These are phyloP conservation scores for Drosophila setosimentum DNA, from an alignment of 2,888 invertebrate species.

Conservation along the genomic window DNA sequence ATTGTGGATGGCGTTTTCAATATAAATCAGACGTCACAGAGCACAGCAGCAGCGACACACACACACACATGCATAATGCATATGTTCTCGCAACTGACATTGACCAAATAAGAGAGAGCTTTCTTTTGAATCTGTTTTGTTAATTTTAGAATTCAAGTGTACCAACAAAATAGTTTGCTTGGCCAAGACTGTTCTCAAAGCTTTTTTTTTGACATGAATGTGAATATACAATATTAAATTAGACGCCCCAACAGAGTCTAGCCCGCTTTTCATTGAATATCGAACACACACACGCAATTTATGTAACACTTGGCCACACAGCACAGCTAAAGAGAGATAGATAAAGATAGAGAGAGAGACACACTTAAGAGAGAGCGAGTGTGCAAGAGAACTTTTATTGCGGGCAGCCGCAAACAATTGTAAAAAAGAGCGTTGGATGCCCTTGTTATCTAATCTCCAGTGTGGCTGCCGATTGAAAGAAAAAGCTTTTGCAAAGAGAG, in stretches of 20 bases:
- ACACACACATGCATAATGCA: slow-evolving; percentile 1
- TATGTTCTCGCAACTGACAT: slow-evolving; percentile 40
- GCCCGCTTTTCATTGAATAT: slow-evolving; percentile 52
- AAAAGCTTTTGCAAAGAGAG: slow-evolving; percentile 58
- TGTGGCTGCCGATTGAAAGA: slow-evolving; percentile 6
- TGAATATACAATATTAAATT: slow-evolving; percentile 54
- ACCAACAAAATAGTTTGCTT: slow-evolving; percentile 5
- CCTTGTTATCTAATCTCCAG: slow-evolving; percentile 69
- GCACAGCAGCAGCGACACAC: slow-evolving; percentile 19
- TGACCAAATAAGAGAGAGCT: slow-evolving; percentile 38
- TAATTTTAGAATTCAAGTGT: slow-evolving; percentile 69
- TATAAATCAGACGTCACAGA: slow-evolving; percentile 23
- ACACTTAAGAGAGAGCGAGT: slow-evolving; percentile 4
- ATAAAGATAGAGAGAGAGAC: neutral
- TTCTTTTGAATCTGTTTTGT: slow-evolving; percentile 30
- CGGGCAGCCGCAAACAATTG: slow-evolving; percentile 10
- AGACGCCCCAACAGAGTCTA: slow-evolving; percentile 31
- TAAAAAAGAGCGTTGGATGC: slow-evolving; percentile 20
- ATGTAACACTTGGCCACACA: slow-evolving; percentile 60
- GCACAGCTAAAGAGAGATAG: slow-evolving; percentile 10
- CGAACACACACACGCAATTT: slow-evolving; percentile 35
- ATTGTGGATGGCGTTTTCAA: slow-evolving; percentile 36
- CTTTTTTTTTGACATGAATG: slow-evolving; percentile 15
- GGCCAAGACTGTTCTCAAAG: slow-evolving; percentile 10
- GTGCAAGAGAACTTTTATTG: slow-evolving; percentile 20